phyloP scores from a whole-genome alignment of 2,888 invertebrate species.

The Microctonus aethiopoides region DNA sequence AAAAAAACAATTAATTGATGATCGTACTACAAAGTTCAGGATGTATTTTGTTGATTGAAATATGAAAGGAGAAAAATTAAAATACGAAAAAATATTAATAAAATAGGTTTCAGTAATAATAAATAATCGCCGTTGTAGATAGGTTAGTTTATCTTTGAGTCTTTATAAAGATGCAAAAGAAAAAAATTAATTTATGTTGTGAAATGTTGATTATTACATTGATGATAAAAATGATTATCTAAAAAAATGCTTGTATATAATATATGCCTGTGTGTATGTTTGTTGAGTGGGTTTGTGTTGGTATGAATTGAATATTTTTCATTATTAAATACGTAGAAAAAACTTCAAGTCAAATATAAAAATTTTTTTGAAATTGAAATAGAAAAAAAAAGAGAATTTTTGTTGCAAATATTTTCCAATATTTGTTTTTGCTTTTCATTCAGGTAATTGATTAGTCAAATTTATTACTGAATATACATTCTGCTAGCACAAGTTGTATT shows the following conservation, averaged over 20 bases:
- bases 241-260: not conserved
- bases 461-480: not conserved
- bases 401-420: too few species aligned
- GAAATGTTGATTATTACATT: too few species aligned
- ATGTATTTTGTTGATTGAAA: conserved; percentile 27
- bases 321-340: not conserved
- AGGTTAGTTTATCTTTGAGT: not conserved
- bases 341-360: not conserved
- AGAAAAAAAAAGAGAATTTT: too few species aligned
- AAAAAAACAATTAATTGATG: conserved; percentile 35
- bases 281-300: not conserved
- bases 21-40: conserved; percentile 32
- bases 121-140: not conserved
- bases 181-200: not conserved
- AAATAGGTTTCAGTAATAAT: not conserved
- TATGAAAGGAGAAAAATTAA: not conserved
- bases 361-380: too few species aligned
- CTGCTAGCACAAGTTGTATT: not conserved
- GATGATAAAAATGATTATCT: too few species aligned
- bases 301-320: not conserved
- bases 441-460: too few species aligned
- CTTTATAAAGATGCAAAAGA: not conserved
- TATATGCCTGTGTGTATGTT: too few species aligned
- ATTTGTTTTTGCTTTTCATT: not conserved
- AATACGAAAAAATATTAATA: not conserved